Percentiles rank a stretch among this genome's conserved stretches.
phyloP scores from a whole-genome alignment of 2,888 invertebrate genomes.

The Cosmia trapezina region DNA sequence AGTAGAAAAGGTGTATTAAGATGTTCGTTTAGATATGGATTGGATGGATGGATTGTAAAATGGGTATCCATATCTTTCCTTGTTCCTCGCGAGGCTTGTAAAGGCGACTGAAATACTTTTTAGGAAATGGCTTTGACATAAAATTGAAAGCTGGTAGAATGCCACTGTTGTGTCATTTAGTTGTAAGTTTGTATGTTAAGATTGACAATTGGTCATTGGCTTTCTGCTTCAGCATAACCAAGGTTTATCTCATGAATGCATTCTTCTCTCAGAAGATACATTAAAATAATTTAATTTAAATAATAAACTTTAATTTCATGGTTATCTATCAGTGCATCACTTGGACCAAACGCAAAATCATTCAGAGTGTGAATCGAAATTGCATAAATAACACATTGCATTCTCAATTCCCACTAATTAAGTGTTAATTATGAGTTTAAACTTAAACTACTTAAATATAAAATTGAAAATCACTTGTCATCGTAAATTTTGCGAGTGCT shows the following conservation, averaged over 20 bases:
- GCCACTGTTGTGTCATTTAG: background rate
- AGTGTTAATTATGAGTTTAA: constrained; percentile 21
- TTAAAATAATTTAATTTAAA: background rate
- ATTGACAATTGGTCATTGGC: background rate
- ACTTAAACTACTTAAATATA: constrained; percentile 13
- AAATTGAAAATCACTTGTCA: constrained; percentile 27
- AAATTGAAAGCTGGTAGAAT: background rate
- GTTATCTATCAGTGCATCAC: constrained; percentile 1
- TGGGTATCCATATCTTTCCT: background rate
- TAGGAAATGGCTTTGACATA: too few species aligned
- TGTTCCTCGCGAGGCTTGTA: background rate
- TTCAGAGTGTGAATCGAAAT: constrained; percentile 57
- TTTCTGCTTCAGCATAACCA: background rate
- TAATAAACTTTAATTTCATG: background rate
- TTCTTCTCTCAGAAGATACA: background rate
- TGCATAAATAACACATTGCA: constrained; percentile 55
- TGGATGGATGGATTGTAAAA: background rate
- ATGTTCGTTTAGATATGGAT: constrained; percentile 18
- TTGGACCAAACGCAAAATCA: constrained; percentile 55
- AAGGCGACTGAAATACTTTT: background rate
- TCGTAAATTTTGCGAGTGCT: constrained; percentile 3
- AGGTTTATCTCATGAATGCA: background rate
- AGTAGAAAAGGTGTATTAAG: background rate
- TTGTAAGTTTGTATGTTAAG: background rate
- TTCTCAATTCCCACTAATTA: constrained; percentile 33